phyloP scores from a whole-genome alignment of 1,140 invertebrate species.

The Lasioglossum albipes region DNA sequence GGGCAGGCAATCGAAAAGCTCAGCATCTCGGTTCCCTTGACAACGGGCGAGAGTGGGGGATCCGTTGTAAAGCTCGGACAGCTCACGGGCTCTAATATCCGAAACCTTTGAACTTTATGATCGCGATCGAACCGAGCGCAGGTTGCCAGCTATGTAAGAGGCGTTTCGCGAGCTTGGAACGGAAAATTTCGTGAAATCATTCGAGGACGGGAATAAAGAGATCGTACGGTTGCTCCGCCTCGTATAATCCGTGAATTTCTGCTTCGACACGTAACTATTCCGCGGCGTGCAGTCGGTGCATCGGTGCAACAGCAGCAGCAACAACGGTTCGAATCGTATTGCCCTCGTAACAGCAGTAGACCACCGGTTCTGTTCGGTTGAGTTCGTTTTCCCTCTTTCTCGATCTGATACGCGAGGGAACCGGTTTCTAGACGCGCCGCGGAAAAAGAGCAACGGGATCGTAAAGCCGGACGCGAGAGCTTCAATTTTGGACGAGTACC shows the following conservation, averaged over 20 bases:
- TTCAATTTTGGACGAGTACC: constrained; percentile 43
- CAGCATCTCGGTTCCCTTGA: too few relatives aligned
- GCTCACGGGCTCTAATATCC: background rate
- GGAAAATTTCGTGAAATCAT: background rate
- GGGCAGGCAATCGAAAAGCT: too few relatives aligned
- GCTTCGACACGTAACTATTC: constrained; percentile 15
- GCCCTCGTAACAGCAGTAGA: constrained; percentile 1
- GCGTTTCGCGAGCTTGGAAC: background rate
- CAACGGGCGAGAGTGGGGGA: too few relatives aligned
- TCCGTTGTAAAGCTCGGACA: too few relatives aligned
- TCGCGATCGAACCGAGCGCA: background rate
- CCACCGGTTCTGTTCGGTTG: background rate
- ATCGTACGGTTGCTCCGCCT: background rate
- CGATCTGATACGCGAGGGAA: constrained; percentile 33
- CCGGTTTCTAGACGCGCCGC: constrained; percentile 36
- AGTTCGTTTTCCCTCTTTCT: constrained; percentile 17
- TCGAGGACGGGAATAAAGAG: background rate
- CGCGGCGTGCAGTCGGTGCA: background rate
- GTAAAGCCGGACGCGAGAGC: constrained; percentile 40
- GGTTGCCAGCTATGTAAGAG: background rate
- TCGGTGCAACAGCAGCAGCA: too few relatives aligned
- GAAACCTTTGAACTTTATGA: constrained; percentile 1
- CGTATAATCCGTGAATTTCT: constrained; percentile 14
- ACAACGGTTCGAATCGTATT: background rate
- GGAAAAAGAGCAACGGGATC: constrained; percentile 35